Evolutionary conservation across 2,888 invertebrate species (phyloP), one percentile per base, ranked within the genome.

Genomic region (Polydrusus tereticollis): DNA sequence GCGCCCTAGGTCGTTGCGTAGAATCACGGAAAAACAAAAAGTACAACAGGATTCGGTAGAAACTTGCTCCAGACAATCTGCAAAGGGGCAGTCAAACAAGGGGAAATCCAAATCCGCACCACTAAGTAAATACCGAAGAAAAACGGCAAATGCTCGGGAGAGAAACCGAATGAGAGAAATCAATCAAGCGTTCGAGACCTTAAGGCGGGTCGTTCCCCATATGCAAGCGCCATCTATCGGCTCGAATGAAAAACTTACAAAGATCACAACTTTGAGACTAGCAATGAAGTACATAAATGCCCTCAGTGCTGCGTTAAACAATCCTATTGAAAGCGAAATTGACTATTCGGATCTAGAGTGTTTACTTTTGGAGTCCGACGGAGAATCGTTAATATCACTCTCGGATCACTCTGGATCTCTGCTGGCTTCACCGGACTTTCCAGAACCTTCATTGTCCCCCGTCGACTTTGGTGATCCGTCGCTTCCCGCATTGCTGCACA

Each of bases 141-240:
- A 94, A 87, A 95, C 95, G 0, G 96, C 96, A 12, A 97, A 96
- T 86, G 95, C 95, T 0, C 86, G 96, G 29, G 96, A 97, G 82
- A 86, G 96, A 33, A 92, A 92, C 77, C 89, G 96, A 67, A 96
- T 96, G 96, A 88, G 93, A 58, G 96, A 96, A 83, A 96, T 97
- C 78, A 97, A 97, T 86, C 89, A 90, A 72, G 96, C 96, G 0
- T 97, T 96, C 85, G 96, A 96, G 82, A 89, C 91, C 1, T 87
- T 97, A 7, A 88, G 95, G 21, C 88, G 89, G 14, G 93, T 92
- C 21, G 92, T 97, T 10, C 96, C 96, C 6, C 87, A 88, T 5
- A 88, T 89, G 60, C 82, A 81, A 76, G 79, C 80, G 18, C 74
- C 76, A 57, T 78, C 74, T 69, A 87, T 79, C 82, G 77, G 88